phyloP scores from a whole-genome alignment of 2,113 vertebrate genomes.

The Podilymbus podiceps region DNA sequence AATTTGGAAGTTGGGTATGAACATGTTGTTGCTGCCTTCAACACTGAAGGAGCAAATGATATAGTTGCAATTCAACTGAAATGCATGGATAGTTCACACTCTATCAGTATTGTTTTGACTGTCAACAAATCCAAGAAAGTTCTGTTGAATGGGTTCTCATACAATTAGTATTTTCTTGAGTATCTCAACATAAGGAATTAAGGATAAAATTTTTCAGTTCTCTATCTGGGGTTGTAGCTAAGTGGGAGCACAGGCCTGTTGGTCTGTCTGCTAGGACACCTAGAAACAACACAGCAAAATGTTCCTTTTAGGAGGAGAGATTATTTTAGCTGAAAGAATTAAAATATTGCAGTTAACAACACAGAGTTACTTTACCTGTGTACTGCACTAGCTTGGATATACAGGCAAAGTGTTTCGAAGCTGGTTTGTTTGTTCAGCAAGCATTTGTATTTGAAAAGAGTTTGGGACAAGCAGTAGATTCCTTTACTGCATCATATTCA shows the following conservation, averaged over 20 bases:
- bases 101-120: background rate
- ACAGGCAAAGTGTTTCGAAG: background rate
- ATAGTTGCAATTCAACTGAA: background rate
- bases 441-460: background rate
- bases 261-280: background rate
- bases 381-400: background rate
- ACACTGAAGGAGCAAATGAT: background rate
- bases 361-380: background rate
- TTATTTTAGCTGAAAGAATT: background rate
- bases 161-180: background rate
- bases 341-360: background rate
- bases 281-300: background rate
- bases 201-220: background rate
- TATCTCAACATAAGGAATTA: background rate
- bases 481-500: background rate
- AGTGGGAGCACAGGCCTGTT: background rate
- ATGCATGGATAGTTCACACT: background rate
- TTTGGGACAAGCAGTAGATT: background rate
- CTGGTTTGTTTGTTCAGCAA: background rate
- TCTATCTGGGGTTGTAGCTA: background rate
- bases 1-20: slow-evolving; percentile 10
- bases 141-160: background rate
- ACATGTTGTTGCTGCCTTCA: slow-evolving; percentile 18
- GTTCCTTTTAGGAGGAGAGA: background rate
- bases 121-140: background rate